phyloP scores from a whole-genome alignment of 2,113 vertebrate genomes.

The Cichladusa arquata region DNA sequence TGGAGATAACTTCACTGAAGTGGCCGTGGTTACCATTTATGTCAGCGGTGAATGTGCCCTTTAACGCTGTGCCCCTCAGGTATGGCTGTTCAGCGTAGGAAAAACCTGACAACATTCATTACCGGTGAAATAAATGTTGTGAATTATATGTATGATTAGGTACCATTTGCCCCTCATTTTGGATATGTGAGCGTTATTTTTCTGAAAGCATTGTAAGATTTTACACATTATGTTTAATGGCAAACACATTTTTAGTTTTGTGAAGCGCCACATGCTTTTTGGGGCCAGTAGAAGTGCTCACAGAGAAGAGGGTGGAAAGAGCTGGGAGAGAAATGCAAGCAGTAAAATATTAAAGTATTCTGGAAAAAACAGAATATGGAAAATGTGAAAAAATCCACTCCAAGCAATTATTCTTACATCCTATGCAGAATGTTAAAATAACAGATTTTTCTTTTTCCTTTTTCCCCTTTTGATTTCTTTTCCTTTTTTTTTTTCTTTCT shows the following conservation, averaged over 20 bases:
- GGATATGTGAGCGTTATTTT: background rate
- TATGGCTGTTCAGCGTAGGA: background rate
- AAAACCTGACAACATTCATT: slow-evolving; percentile 23
- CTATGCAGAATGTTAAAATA: background rate
- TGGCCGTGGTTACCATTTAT: background rate
- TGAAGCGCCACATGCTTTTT: background rate
- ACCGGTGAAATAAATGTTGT: background rate
- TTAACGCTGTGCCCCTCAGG: background rate
- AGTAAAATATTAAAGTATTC: background rate
- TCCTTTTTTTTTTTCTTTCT: background rate
- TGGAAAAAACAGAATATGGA: background rate
- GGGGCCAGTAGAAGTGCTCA: background rate
- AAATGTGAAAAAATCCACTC: background rate
- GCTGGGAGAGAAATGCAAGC: background rate
- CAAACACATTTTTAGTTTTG: slow-evolving; percentile 44
- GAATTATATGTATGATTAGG: slow-evolving; percentile 25
- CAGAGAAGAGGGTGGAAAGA: background rate
- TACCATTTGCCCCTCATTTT: slow-evolving; percentile 40
- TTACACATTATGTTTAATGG: slow-evolving; percentile 28
- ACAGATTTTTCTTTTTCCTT: background rate
- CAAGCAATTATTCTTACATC: background rate
- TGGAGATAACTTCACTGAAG: slow-evolving; percentile 20
- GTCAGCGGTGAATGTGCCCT: background rate
- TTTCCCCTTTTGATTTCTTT: background rate
- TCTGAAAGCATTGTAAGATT: slow-evolving; percentile 41